Percentiles rank a stretch among this genome's conserved stretches.
Evolutionary conservation across 1,140 invertebrate genomes (phyloP).

Genomic region (Condylostylus longicornis): DNA sequence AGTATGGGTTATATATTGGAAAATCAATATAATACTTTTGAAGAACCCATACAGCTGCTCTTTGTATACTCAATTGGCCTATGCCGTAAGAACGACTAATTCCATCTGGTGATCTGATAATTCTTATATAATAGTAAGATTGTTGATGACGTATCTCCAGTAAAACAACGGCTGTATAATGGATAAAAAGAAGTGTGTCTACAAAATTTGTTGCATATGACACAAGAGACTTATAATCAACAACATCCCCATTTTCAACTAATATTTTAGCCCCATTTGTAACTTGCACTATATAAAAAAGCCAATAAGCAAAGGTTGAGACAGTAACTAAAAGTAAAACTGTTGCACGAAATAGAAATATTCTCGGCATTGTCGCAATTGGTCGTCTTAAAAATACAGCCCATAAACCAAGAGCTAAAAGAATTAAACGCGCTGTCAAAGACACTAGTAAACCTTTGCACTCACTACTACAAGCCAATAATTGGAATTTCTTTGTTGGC

Average conservation of each 20-base stretch:
- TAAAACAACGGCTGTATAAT: constrained; percentile 83
- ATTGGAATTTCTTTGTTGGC: constrained; percentile 38
- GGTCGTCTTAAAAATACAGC: constrained; percentile 62
- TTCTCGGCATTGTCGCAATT: constrained; percentile 78
- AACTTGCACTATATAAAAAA: constrained; percentile 90
- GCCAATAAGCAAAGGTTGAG: constrained; percentile 90
- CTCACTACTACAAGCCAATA: constrained; percentile 63
- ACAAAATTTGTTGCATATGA: constrained; percentile 79
- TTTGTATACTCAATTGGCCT: constrained; percentile 85
- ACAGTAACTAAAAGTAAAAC: constrained; percentile 79
- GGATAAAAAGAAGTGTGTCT: constrained; percentile 87
- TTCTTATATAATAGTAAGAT: constrained; percentile 78
- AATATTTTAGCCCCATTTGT: constrained; percentile 60
- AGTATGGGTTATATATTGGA: constrained; percentile 89
- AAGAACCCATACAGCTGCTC: constrained; percentile 84
- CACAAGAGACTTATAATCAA: constrained; percentile 72
- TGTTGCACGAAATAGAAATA: constrained; percentile 79
- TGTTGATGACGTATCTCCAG: constrained; percentile 84
- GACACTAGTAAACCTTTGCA: constrained; percentile 71
- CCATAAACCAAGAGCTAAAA: constrained; percentile 86
- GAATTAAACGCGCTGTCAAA: constrained; percentile 78
- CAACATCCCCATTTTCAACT: constrained; percentile 52
- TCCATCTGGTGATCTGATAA: constrained; percentile 88
- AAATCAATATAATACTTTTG: constrained; percentile 95
- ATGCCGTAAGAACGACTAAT: constrained; percentile 69